phyloP scores from a whole-genome alignment of 2,888 invertebrate species.

The Pristionchus mayeri region DNA sequence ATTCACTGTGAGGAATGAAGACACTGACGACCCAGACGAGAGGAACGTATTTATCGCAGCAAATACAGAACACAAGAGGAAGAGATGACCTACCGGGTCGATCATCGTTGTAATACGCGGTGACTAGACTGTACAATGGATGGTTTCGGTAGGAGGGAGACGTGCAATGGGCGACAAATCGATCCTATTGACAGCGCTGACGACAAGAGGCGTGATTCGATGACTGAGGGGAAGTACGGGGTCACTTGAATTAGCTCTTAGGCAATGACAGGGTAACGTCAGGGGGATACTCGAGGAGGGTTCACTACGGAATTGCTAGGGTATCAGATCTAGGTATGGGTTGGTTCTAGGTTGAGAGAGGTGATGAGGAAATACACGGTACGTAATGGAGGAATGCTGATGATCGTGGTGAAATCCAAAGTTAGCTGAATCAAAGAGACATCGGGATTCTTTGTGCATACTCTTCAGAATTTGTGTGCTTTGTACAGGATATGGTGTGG shows the following conservation, averaged over 20 bases:
- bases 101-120: not conserved
- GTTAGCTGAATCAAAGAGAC: not conserved
- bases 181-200: not conserved
- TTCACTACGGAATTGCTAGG: not conserved
- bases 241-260: not conserved
- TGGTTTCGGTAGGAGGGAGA: not conserved
- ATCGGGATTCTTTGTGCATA: not conserved
- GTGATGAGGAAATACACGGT: not conserved
- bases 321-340: not conserved
- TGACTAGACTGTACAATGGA: conserved; percentile 38
- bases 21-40: not conserved
- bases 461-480: not conserved
- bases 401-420: not conserved
- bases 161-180: not conserved
- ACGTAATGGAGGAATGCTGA: too few relatives aligned
- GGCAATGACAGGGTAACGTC: not conserved
- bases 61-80: conserved; percentile 11
- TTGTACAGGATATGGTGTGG: conserved; percentile 27
- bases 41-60: conserved; percentile 35
- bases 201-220: not conserved
- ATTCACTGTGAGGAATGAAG: conserved; percentile 1
- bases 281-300: not conserved
- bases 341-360: not conserved
- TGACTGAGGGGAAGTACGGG: not conserved
- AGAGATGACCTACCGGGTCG: not conserved